Evolutionary conservation across 2,797 vertebrate genomes (phyloP), one percentile per base, ranked within the genome.

Genomic region (Takifugu ocellatus): DNA sequence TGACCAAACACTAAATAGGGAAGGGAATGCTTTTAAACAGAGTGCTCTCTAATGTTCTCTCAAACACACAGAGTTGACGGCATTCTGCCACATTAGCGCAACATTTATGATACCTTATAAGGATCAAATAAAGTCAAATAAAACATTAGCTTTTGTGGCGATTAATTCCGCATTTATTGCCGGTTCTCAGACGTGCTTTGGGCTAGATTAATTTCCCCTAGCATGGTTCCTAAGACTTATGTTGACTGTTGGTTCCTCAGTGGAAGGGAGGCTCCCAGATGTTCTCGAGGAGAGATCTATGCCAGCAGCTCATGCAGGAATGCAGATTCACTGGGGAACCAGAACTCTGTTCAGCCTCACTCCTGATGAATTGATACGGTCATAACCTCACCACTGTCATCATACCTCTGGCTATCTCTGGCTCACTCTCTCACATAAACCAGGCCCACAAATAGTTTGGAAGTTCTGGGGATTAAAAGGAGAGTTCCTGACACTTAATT

Each of bases 1-100:
- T 89, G 88, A 88, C 88, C 83, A 87, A 85, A 84, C 84, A 84
- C 86, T 89, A 86, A 87, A 88, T 83, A 75, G 79, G 66, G 77
- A 86, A 74, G 85, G 81, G 86, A 88, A 88, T 85, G 85, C 84
- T 88, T 88, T 89, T 90, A 88, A 88, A 85, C 57, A 65, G 56
- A 86, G 84, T 84, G 80, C 74, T 81, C 73, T 49, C 44, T 72
- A 78, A 74, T 68, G 61, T 74, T 75, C 65, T 60, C 72, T 58
- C 36, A 70, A 77, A 69, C 66, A 67, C 56, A 61, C 26, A 57
- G 61, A 64, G 61, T 54, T 61, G 67, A 71, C 70, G 51, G 62
- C 60, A 49, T 42, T 54, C 29, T 61, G 62, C 63, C 54, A 67
- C 72, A 75, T 25, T 27, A 17, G 26, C 62, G 57, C 61, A 52